Percentiles rank a stretch among this genome's conserved stretches.
Evolutionary conservation across 2,797 vertebrate species (phyloP).

Genomic region (Champsocephalus esox): DNA sequence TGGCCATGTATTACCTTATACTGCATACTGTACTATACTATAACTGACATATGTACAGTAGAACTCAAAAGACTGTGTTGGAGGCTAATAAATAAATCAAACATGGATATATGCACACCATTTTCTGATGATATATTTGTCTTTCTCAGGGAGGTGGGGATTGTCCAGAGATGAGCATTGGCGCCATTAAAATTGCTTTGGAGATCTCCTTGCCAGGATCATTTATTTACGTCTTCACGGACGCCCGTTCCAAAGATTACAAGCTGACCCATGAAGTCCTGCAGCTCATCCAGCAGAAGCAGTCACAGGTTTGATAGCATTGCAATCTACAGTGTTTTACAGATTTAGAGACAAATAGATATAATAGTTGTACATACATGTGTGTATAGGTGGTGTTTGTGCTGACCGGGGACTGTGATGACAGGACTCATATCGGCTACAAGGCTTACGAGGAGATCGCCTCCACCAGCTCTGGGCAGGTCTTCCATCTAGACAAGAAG

Average conservation of each 20-base stretch:
- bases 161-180: constrained; percentile 99
- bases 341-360: not conserved
- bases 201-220: constrained; percentile 98
- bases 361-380: not conserved
- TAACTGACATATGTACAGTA: not conserved
- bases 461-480: constrained; percentile 98
- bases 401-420: constrained; percentile 97
- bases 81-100: not conserved
- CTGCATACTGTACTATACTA: not conserved
- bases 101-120: not conserved
- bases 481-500: constrained; percentile 98
- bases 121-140: constrained; percentile 30
- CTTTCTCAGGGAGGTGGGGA: constrained; percentile 93
- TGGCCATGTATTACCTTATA: not conserved
- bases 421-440: constrained; percentile 93
- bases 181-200: constrained; percentile 97
- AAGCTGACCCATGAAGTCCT: constrained; percentile 93
- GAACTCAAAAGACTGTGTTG: not conserved
- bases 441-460: constrained; percentile 98
- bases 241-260: constrained; percentile 98
- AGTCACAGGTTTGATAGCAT: constrained; percentile 91
- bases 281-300: constrained; percentile 98
- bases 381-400: constrained; percentile 95
- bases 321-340: not conserved
- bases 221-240: constrained; percentile 98